Conservation (phyloP, 2,797 vertebrate species). For the Helarctos malayanus region DNA sequence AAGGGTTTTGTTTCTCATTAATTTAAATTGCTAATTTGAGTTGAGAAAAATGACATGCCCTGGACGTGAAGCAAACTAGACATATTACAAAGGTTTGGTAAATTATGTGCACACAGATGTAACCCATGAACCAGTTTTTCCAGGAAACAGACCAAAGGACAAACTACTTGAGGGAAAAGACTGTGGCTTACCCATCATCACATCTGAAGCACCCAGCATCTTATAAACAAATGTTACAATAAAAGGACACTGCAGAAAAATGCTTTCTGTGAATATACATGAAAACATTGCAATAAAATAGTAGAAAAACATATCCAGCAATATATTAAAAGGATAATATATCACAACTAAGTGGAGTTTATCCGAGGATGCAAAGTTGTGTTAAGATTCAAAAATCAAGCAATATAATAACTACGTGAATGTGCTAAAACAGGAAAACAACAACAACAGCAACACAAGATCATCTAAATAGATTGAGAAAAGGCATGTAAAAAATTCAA, state of each 20-base stretch:
- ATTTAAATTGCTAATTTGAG: background rate
- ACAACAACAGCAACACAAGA: too few species aligned
- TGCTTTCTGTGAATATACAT: background rate
- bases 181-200: background rate
- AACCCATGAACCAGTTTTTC: background rate
- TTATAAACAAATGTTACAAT: background rate
- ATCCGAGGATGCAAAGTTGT: background rate
- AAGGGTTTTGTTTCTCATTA: background rate
- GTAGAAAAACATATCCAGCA: background rate
- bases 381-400: background rate
- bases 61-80: background rate
- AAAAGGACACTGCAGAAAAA: background rate
- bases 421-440: background rate
- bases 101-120: background rate
- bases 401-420: background rate
- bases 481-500: background rate
- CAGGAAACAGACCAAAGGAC: background rate
- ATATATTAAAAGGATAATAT: background rate
- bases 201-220: background rate
- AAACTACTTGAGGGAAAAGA: background rate
- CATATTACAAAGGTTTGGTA: background rate
- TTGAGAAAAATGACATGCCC: slow-evolving; percentile 14
- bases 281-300: background rate
- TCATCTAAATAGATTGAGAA: background rate
- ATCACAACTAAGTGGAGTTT: background rate